These are phyloP conservation scores for Ceratitis capitata DNA, from an alignment of 1,140 invertebrate species.

Conservation along the genomic window DNA sequence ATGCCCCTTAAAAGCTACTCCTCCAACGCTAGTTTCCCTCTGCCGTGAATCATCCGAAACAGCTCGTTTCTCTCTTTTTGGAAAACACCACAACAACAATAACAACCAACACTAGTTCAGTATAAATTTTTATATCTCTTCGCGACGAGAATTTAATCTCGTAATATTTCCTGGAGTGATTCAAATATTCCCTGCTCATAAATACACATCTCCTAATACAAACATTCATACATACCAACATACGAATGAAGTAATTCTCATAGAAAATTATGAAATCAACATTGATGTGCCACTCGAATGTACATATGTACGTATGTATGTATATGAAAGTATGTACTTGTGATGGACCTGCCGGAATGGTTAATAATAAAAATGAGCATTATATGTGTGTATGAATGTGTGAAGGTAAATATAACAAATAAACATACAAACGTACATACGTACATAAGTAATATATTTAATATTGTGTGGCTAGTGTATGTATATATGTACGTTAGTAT, in stretches of 20 bases:
- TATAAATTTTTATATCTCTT: no score
- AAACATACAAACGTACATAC: neutral
- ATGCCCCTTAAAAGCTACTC: no score
- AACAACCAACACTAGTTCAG: no score
- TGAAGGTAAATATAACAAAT: neutral
- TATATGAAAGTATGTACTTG: no score
- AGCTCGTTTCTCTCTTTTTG: no score
- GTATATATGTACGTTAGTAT: neutral
- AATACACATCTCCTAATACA: no score
- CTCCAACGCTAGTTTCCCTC: no score
- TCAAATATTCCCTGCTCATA: no score
- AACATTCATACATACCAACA: neutral
- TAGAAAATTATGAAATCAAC: constrained; percentile 23
- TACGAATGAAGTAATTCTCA: neutral
- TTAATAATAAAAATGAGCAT: constrained; percentile 29
- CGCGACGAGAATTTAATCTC: no score
- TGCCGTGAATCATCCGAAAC: no score
- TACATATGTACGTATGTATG: neutral
- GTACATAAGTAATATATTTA: neutral
- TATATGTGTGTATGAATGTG: neutral
- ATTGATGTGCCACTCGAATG: neutral
- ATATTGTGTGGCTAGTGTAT: neutral
- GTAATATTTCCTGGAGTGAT: no score
- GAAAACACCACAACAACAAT: no score
- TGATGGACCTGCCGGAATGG: constrained; percentile 21